Percentiles rank a stretch among this genome's conserved stretches.
Conservation (phyloP, 2,888 invertebrate genomes). For the Nymphalis urticae region DNA sequence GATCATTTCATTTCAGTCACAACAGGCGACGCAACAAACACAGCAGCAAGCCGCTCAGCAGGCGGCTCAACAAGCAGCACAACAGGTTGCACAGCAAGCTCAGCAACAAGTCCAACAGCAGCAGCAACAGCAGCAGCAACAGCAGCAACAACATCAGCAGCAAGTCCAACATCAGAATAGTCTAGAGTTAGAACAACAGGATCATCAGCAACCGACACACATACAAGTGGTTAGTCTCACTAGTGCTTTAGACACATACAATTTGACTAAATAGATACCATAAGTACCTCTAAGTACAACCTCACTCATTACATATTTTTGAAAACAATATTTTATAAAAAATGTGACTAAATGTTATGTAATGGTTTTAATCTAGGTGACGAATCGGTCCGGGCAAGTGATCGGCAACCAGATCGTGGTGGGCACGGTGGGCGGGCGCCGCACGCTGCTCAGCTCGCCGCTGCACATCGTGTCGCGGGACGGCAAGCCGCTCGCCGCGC, state of each 20-base stretch:
- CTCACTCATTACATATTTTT: no score
- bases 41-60: slow-evolving; percentile 63
- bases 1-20: slow-evolving; percentile 54
- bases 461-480: slow-evolving; percentile 71
- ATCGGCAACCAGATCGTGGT: slow-evolving; percentile 79
- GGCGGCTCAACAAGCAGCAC: slow-evolving; percentile 57
- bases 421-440: slow-evolving; percentile 60
- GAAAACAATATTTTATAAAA: no score
- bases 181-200: slow-evolving; percentile 66
- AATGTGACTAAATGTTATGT: no score
- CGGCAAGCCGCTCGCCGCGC: slow-evolving; percentile 58
- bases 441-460: slow-evolving; percentile 55
- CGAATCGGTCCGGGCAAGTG: slow-evolving; percentile 77
- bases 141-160: slow-evolving; percentile 57
- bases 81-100: slow-evolving; percentile 54
- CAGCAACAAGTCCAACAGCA: slow-evolving; percentile 55
- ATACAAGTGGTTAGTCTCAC: slow-evolving; percentile 71
- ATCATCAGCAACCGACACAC: slow-evolving; percentile 71
- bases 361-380: slow-evolving; percentile 55
- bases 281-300: no score
- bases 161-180: slow-evolving; percentile 71
- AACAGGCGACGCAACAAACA: slow-evolving; percentile 58
- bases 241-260: background rate
- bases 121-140: slow-evolving; percentile 55
- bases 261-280: background rate